phyloP scores from a whole-genome alignment of 2,797 vertebrate species.

The Sebastes minor region DNA sequence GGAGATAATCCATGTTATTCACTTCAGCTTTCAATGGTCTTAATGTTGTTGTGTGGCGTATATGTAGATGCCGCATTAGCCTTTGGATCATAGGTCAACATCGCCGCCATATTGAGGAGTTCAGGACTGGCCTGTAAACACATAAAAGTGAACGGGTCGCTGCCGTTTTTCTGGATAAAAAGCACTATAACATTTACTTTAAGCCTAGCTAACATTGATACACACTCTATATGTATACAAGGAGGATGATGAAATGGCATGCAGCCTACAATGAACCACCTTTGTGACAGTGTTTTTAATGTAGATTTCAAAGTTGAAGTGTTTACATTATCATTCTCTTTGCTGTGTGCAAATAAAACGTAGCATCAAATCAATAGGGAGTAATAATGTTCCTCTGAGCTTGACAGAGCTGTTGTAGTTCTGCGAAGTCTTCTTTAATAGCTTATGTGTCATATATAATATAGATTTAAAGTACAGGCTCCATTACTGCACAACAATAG shows the following conservation, averaged over 20 bases:
- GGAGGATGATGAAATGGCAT: conserved; percentile 5
- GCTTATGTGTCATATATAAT: conserved; percentile 40
- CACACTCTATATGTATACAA: background rate
- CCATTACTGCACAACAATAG: conserved; percentile 40
- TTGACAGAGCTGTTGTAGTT: conserved; percentile 23
- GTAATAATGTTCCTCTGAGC: conserved; percentile 37
- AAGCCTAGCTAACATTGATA: too few species aligned
- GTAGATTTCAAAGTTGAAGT: conserved; percentile 15
- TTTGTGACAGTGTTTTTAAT: background rate
- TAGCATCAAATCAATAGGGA: conserved; percentile 52
- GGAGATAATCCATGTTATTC: too few species aligned
- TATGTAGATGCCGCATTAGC: too few species aligned
- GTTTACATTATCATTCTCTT: conserved; percentile 22
- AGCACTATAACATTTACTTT: too few species aligned
- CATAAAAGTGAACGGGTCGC: too few species aligned
- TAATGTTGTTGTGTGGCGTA: too few species aligned
- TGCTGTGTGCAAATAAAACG: conserved; percentile 12
- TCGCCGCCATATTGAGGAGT: too few species aligned
- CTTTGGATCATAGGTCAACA: too few species aligned
- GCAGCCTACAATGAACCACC: background rate
- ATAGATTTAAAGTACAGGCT: conserved; percentile 53
- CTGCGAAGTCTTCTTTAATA: conserved; percentile 38
- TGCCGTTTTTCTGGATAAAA: too few species aligned
- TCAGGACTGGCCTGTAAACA: too few species aligned
- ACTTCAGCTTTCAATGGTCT: too few species aligned